Conservation (phyloP, 30 jellyfish, hydroid and myxozoan species). For the Catostylus mosaicus region DNA sequence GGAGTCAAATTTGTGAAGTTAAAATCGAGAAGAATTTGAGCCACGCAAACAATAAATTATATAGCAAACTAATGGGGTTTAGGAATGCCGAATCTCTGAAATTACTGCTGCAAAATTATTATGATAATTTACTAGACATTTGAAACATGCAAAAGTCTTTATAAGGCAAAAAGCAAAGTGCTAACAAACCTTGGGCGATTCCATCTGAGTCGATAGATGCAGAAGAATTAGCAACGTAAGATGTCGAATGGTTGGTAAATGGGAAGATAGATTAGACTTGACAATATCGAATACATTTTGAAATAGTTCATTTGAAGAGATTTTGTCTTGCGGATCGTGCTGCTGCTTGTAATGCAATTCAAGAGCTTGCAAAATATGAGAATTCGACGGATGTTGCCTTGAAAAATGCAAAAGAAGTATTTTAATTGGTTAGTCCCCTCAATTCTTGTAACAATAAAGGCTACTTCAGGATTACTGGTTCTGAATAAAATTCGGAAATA, state of each 20-base stretch:
- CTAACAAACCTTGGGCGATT: constrained; percentile 1
- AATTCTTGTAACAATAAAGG: too few relatives aligned
- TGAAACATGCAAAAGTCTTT: not conserved
- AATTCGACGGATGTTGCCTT: constrained; percentile 39
- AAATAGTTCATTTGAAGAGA: not conserved
- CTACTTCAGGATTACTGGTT: too few relatives aligned
- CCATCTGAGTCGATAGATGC: not conserved
- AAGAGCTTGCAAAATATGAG: constrained; percentile 42
- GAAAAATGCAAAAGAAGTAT: too few relatives aligned
- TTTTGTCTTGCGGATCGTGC: not conserved
- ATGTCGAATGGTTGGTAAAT: constrained; percentile 17
- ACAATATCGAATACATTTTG: constrained; percentile 19
- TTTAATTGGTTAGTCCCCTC: too few relatives aligned
- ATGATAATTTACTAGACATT: not conserved
- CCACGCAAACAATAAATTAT: too few relatives aligned
- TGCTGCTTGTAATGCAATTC: constrained; percentile 10
- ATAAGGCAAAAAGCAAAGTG: not conserved
- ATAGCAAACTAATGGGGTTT: not conserved
- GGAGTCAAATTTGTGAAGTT: too few relatives aligned
- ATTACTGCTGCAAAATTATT: not conserved
- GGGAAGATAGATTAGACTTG: constrained; percentile 51
- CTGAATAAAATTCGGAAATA: too few relatives aligned
- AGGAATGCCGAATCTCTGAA: not conserved
- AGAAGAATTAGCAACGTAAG: constrained; percentile 49
- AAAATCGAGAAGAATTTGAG: too few relatives aligned